Evolutionary conservation across 2,113 vertebrate genomes (phyloP).

Genomic region (Merops nubicus): DNA sequence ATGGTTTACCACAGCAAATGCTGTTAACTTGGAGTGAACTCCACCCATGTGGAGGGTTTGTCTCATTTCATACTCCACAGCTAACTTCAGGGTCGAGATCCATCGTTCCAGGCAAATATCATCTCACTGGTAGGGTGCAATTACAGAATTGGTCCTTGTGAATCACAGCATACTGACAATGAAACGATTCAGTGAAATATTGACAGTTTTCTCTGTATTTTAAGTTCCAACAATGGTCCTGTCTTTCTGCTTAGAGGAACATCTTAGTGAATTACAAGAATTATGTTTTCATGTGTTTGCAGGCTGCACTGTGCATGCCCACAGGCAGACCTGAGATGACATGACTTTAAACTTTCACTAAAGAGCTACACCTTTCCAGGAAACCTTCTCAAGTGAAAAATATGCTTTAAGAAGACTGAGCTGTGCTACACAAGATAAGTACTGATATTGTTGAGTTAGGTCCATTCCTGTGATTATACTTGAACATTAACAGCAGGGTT

Average conservation of each 20-base stretch:
- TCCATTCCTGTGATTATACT: background rate
- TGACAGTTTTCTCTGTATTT: background rate
- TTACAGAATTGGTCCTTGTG: background rate
- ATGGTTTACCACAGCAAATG: slow-evolving; percentile 75
- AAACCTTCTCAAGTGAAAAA: background rate
- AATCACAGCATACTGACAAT: background rate
- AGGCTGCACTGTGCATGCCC: background rate
- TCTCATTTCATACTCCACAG: slow-evolving; percentile 41
- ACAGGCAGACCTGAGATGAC: background rate
- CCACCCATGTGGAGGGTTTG: slow-evolving; percentile 67
- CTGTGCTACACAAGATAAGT: background rate
- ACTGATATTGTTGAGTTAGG: background rate
- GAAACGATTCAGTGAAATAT: background rate
- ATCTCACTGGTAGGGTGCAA: background rate
- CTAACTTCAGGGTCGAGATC: background rate
- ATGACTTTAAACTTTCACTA: background rate
- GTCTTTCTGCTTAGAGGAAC: background rate
- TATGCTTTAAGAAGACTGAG: background rate
- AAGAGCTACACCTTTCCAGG: background rate
- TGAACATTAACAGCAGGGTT: background rate
- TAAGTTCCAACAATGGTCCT: background rate
- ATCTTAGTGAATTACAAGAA: background rate
- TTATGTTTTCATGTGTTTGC: background rate
- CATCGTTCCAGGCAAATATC: background rate
- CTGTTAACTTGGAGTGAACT: slow-evolving; percentile 57